These are phyloP conservation scores for Leptinotarsa peninsularis DNA, from an alignment of 2,888 invertebrate species.

Conservation along the genomic window DNA sequence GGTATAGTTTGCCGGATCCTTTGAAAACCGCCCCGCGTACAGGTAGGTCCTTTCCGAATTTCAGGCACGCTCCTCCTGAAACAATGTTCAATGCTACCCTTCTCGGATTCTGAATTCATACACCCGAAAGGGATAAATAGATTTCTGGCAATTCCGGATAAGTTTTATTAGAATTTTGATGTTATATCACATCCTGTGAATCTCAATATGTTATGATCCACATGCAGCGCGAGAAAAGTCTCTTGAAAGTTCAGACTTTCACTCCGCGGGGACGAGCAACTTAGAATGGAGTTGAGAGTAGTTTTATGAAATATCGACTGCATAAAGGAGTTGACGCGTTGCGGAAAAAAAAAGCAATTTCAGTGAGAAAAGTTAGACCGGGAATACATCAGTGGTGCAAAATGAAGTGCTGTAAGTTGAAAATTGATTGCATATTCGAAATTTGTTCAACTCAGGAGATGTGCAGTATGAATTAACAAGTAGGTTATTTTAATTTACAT, in stretches of 20 bases:
- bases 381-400: not conserved
- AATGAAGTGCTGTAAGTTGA: slow-evolving; percentile 3
- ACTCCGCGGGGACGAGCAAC: slow-evolving; percentile 32
- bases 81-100: slow-evolving; percentile 22
- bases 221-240: slow-evolving; percentile 31
- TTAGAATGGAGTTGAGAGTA: slow-evolving; percentile 40
- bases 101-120: slow-evolving; percentile 21
- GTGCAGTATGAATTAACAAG: not conserved
- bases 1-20: slow-evolving; percentile 18
- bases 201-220: slow-evolving; percentile 37
- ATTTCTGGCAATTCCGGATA: slow-evolving; percentile 25
- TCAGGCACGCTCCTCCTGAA: slow-evolving; percentile 30
- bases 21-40: slow-evolving; percentile 28
- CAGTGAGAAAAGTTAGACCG: slow-evolving; percentile 23
- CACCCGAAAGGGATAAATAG: slow-evolving; percentile 28
- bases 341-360: slow-evolving; percentile 25
- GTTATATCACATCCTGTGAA: slow-evolving; percentile 37
- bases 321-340: slow-evolving; percentile 26
- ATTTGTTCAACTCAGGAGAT: not conserved
- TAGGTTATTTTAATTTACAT: too few species aligned
- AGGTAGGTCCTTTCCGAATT: slow-evolving; percentile 21
- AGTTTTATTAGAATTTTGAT: slow-evolving; percentile 30
- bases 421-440: not conserved
- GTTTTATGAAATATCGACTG: slow-evolving; percentile 44
- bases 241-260: slow-evolving; percentile 32